Percentiles rank a stretch among this genome's conserved stretches.
Conservation (phyloP, 1,140 invertebrate species). For the Drosophila albomicans region DNA sequence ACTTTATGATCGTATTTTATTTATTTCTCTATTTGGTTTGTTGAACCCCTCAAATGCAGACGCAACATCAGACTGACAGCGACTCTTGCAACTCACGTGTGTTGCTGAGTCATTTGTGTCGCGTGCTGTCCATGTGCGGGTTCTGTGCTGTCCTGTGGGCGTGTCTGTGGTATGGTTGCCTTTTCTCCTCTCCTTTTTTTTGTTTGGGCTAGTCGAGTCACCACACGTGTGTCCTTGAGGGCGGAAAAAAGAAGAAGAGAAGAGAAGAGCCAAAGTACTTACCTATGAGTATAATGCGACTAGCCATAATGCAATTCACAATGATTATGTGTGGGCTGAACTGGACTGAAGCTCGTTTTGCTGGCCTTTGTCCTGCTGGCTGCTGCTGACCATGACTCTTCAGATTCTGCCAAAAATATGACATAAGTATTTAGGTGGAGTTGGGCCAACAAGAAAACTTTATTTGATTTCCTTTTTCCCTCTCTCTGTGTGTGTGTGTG, state of each 20-base stretch:
- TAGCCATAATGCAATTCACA: conserved; percentile 38
- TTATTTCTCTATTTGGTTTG: conserved; percentile 37
- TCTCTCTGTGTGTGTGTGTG: background rate
- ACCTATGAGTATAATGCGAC: background rate
- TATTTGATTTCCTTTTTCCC: conserved; percentile 4
- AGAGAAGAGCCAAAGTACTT: background rate
- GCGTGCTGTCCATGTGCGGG: conserved; percentile 37
- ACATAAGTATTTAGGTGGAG: conserved; percentile 1
- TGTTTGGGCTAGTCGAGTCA: conserved; percentile 41
- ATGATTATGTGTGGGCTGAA: conserved; percentile 20
- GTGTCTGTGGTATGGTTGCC: conserved; percentile 36
- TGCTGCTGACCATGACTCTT: conserved; percentile 1
- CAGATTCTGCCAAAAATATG: background rate
- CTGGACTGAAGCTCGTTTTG: conserved; percentile 1
- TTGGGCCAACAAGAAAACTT: background rate
- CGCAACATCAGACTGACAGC: background rate
- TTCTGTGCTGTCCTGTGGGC: conserved; percentile 21
- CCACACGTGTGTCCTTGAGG: conserved; percentile 58
- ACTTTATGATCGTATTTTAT: conserved; percentile 51
- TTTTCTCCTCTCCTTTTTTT: background rate
- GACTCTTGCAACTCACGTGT: conserved; percentile 15
- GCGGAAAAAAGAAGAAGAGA: conserved; percentile 35
- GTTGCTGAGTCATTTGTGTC: conserved; percentile 63
- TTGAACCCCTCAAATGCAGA: conserved; percentile 51
- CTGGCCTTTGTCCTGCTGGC: background rate